Conservation (phyloP, 2,113 vertebrate genomes). For the Myrmecophaga tridactyla region DNA sequence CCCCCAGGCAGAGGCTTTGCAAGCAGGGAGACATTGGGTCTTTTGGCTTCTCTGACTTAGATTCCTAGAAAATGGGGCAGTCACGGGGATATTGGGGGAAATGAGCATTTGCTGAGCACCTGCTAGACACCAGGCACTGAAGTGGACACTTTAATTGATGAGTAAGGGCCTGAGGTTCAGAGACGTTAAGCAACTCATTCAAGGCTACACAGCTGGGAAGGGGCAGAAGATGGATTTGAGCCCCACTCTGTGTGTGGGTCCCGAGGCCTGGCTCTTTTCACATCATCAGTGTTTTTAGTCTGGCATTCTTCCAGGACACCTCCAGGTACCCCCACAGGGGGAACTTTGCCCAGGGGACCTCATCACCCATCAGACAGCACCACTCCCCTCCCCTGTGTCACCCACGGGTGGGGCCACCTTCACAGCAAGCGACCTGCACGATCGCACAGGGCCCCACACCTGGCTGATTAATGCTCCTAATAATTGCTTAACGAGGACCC, state of each 20-base stretch:
- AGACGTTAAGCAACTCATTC: not conserved
- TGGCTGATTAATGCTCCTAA: accelerated
- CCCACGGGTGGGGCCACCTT: not conserved
- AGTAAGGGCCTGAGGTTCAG: not conserved
- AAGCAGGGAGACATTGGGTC: not conserved
- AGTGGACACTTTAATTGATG: not conserved
- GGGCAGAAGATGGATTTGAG: accelerated
- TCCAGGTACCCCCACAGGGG: no score
- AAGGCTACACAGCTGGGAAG: not conserved
- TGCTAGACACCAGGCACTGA: accelerated
- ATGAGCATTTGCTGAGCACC: not conserved
- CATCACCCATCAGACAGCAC: not conserved
- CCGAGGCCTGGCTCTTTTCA: not conserved
- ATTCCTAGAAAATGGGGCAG: not conserved
- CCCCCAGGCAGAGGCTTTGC: not conserved
- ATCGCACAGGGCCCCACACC: not conserved
- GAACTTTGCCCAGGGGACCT: not conserved
- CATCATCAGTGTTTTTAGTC: not conserved
- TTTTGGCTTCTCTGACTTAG: not conserved
- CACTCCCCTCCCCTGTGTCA: not conserved
- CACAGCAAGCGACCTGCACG: accelerated
- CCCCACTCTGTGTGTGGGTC: not conserved
- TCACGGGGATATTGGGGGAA: not conserved
- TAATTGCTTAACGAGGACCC: not conserved
- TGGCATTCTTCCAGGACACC: not conserved